Percentiles rank a stretch among this genome's conserved stretches.
These are phyloP conservation scores for Aphelocoma coerulescens DNA, from an alignment of 2,113 vertebrate species.

Conservation along the genomic window DNA sequence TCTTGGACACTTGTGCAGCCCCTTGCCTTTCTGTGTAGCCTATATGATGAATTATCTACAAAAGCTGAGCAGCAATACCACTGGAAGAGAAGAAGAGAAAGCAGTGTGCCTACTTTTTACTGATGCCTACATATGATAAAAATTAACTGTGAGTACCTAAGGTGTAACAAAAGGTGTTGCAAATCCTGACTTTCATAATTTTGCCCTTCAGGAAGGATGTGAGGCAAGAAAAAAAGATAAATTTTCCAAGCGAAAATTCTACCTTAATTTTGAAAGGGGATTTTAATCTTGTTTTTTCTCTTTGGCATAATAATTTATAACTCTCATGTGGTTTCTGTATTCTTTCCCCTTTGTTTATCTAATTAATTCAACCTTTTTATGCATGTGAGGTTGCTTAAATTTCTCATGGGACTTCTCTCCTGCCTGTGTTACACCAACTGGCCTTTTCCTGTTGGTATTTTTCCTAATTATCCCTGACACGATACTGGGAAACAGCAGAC, in stretches of 20 bases:
- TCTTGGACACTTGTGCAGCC: background rate
- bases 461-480: slow-evolving; percentile 9
- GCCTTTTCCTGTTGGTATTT: slow-evolving; percentile 29
- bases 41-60: background rate
- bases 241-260: background rate
- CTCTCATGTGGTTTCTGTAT: background rate
- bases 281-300: background rate
- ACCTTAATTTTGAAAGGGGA: background rate
- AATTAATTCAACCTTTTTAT: slow-evolving; percentile 8
- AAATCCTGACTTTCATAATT: background rate
- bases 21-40: background rate
- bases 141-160: background rate
- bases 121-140: background rate
- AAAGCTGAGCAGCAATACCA: background rate
- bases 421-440: background rate
- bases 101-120: background rate
- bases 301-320: background rate
- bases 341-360: background rate
- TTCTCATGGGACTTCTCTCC: background rate
- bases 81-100: background rate
- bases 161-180: background rate
- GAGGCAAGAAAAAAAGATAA: background rate
- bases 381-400: background rate
- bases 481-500: background rate
- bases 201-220: background rate